A percentile compares a stretch with the other conserved stretches of the same genome.
Conservation (phyloP, 2,888 invertebrate genomes). For the Lucinisca nassula region DNA sequence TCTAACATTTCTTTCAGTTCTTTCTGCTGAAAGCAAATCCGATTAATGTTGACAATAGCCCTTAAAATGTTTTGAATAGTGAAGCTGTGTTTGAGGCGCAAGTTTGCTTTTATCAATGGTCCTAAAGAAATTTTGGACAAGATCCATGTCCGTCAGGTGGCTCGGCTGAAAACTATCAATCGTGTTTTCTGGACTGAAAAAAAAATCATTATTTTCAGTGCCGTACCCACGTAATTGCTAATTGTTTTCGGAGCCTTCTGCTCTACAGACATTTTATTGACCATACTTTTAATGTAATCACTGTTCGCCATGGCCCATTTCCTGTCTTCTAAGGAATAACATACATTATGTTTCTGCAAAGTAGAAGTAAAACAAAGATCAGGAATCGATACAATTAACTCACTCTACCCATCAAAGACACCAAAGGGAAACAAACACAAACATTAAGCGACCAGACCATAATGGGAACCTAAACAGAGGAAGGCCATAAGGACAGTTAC, state of each 20-base stretch:
- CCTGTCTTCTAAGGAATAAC: background rate
- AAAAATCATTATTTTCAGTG: background rate
- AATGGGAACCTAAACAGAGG: no score
- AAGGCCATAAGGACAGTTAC: no score
- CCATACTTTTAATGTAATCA: background rate
- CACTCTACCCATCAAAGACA: no score
- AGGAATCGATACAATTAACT: no score
- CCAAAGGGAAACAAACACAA: no score
- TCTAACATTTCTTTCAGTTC: background rate
- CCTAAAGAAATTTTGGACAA: background rate
- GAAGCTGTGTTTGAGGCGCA: background rate
- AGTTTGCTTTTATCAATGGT: background rate
- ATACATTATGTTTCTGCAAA: background rate
- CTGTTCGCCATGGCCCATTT: background rate
- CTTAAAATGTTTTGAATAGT: background rate
- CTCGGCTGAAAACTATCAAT: background rate
- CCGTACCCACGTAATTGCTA: background rate
- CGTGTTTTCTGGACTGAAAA: background rate
- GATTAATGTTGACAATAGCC: background rate
- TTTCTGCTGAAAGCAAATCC: background rate
- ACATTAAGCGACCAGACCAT: no score
- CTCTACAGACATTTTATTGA: background rate
- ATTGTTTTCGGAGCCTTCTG: background rate
- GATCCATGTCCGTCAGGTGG: background rate
- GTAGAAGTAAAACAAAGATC: no score